Evolutionary conservation across 2,797 vertebrate genomes (phyloP), one percentile per base, ranked within the genome.

Genomic region (Halcyon leucocephala): DNA sequence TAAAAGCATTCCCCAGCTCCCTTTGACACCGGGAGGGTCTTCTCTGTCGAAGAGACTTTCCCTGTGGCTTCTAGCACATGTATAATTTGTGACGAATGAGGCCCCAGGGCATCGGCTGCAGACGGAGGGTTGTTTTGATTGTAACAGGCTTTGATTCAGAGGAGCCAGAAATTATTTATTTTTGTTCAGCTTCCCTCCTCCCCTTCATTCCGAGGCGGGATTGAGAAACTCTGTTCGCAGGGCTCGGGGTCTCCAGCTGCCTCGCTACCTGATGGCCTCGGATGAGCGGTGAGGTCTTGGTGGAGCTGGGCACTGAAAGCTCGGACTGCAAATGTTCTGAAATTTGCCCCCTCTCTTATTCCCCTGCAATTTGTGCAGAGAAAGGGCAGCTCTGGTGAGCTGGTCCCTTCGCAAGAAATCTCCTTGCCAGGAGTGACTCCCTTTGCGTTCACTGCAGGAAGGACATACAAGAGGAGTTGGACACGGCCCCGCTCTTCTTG

Each of bases 111-210:
- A 78, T 33, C 29, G 70, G 44, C 85, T 78, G 94, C 91, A 82
- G 93, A 73, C 49, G 10, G n/a, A 80, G 48, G 73, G 85, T 69
- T 95, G 97, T 95, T 97, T 95, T 89, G 96, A 52, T 93, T 96
- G 94, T 81, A 96, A 97, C 96, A 97, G 94, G 60, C 96, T 95
- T 96, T 91, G 96, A 97, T 97, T 97, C 97, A 97, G 81, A 88
- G 82, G 76, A 97, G 97, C 97, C 97, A 97, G 94, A n/a, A 69
- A 86, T 92, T 96, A 97, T 97, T 97, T 97, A 95, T 97, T 97
- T 97, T 92, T 33, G 7, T 95, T 94, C 91, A 2, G 80, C 82
- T 82, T 65, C 72, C 93, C 86, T 67, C 67, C 71, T 46, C 69
- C 49, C 18, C 26, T 42, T 57, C 90, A 15, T 92, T 91, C 84